These are phyloP conservation scores for Chelon auratus DNA, from an alignment of 2,797 vertebrate genomes.

Conservation along the genomic window DNA sequence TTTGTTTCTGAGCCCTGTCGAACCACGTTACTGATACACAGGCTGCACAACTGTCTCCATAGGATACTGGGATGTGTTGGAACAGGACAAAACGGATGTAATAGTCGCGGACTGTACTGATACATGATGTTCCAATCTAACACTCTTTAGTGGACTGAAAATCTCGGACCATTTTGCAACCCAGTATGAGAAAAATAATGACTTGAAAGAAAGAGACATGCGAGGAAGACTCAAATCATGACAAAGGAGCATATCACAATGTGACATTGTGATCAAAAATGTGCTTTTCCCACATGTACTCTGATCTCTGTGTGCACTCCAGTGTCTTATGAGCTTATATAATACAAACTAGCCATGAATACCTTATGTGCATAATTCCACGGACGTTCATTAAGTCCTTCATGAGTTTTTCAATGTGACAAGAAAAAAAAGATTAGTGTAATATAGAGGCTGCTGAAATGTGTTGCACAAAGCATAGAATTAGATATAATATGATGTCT, in stretches of 20 bases:
- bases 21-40: conserved; percentile 5
- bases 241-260: conserved; percentile 15
- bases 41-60: conserved; percentile 16
- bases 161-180: conserved; percentile 35
- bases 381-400: background rate
- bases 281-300: background rate
- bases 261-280: conserved; percentile 11
- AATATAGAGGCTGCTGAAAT: conserved; percentile 1
- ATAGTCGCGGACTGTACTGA: conserved; percentile 55
- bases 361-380: conserved; percentile 15
- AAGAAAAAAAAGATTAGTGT: conserved; percentile 13
- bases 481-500: background rate
- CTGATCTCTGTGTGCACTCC: background rate
- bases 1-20: conserved; percentile 5
- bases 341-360: background rate
- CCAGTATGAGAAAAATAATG: conserved; percentile 55
- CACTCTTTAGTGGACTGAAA: conserved; percentile 30
- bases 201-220: conserved; percentile 23
- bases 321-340: background rate
- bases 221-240: conserved; percentile 15
- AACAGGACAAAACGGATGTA: conserved; percentile 64
- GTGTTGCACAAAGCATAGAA: background rate
- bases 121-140: conserved; percentile 68
- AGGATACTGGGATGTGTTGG: conserved; percentile 21
- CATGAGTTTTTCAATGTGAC: background rate